These are phyloP conservation scores for Capromys pilorides DNA, from an alignment of 2,797 vertebrate genomes.

Conservation along the genomic window DNA sequence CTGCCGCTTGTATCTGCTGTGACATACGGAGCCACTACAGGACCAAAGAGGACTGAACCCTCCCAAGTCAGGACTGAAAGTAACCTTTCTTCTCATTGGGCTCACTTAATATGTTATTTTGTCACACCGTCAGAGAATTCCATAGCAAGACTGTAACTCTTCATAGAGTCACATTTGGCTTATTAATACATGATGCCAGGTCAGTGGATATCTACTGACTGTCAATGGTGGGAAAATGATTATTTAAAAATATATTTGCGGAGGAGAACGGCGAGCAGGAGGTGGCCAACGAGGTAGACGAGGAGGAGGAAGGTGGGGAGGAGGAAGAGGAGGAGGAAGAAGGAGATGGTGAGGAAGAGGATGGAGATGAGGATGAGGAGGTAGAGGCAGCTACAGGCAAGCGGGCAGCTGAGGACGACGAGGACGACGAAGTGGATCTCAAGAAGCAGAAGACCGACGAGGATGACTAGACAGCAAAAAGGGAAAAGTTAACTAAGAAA, in stretches of 20 bases:
- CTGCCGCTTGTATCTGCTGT: background rate
- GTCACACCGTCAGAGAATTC: background rate
- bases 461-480: too few relatives aligned
- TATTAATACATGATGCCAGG: background rate
- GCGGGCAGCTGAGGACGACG: too few relatives aligned
- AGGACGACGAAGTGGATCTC: too few relatives aligned
- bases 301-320: too few relatives aligned
- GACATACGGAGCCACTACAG: background rate
- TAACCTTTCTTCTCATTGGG: background rate
- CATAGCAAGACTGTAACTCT: background rate
- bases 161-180: background rate
- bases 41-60: background rate
- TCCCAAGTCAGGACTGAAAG: background rate
- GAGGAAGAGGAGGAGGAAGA: too few relatives aligned
- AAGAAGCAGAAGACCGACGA: too few relatives aligned
- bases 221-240: background rate
- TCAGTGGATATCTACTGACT: background rate
- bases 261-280: too few relatives aligned
- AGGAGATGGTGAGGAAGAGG: too few relatives aligned
- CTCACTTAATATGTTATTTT: background rate
- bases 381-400: too few relatives aligned
- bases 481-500: too few relatives aligned
- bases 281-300: too few relatives aligned
- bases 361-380: too few relatives aligned
- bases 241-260: background rate